Evolutionary conservation across 2,113 vertebrate species (phyloP), one percentile per base, ranked within the genome.

Genomic region (Motacilla tschutschensis): DNA sequence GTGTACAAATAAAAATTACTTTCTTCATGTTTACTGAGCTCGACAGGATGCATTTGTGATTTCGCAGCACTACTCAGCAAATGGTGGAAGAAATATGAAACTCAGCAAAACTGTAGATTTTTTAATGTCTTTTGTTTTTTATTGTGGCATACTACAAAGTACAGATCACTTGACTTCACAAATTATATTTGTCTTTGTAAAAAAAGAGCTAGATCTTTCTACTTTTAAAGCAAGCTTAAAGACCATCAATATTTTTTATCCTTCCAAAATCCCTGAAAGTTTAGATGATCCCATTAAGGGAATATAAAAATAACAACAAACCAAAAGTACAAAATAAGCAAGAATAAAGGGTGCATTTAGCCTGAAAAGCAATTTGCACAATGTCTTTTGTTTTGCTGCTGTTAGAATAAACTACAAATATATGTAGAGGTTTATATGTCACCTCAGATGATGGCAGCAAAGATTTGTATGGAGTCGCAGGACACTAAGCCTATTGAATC

Each of bases 401-500:
- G 22, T 66, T 88, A 64, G 79, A 91, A 65, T 65, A 65, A 87
- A 48, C 19, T 62, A 63, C 44, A 84, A 82, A 66, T 63, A 40
- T 74, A 59, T 2, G 1, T 38, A 26, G 17, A 66, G 25, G 43
- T 72, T 75, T 91, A 40, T 79, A 65, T 33, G 50, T 64, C 58
- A 88, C 58, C 83, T 83, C 71, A 58, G 77, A 89, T 64, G 55
- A 88, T 63, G 81, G 36, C 44, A 88, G 48, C 7, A 66, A 91
- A 90, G 72, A 90, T 87, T 58, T 77, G 29, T 66, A 33, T 55
- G 88, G 57, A 71, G 53, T 85, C 1, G 0, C 53, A 82, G 81
- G 88, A 82, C 65, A 64, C 75, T 90, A 82, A 88, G 55, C 40
- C 59, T 87, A 48, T 57, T 91, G 75, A 91, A 88, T 88, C 60